Base-by-base conservation (phyloP, 2,888 invertebrate genomes). In the Hemicrepidius hirtus region DNA sequence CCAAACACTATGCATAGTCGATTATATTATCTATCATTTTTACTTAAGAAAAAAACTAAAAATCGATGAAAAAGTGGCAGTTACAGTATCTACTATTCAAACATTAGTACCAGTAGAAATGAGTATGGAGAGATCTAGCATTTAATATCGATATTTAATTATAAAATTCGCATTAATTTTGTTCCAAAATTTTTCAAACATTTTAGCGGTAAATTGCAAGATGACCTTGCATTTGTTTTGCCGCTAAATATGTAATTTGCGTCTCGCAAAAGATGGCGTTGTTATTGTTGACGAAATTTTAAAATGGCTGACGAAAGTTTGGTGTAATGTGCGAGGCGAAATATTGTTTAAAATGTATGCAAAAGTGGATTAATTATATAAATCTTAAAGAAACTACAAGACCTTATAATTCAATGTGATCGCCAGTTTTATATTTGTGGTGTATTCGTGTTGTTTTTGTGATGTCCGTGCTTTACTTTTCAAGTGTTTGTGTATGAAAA, bases 231-330 rank as follows among this genome's bases (percentile, higher is more conserved):
- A 69, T 32, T 69, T 64, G 50, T 63, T 67, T 71, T 71, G 16
- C 62, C 71, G 24, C 64, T 63, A 59, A 72, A 68, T 40, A 44
- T 57, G 12, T 13, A 46, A 28, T 21, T 41, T 4, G 6, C 18
- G 21, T 53, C 6, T 18, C 21, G 37, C 49, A 49, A 71, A 88
- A 92, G 91, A 91, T 91, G 91, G 90, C 91, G 90, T 88, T 86
- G 82, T 82, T 88, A 90, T 91, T 91, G 90, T 91, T 91, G 89
- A 88, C 87, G 87, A 87, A 87, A 86, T 86, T 87, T 88, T 90
- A 90, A 90, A 89, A 91, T 91, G 91, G 91, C 91, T 90, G 89
- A 88, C 86, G 87, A 87, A 89, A 89, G 90, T 91, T 91, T 90
- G 90, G 89, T 90, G 90, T 89, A 89, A 88, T 88, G 67, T 67